Evolutionary conservation across 2,113 vertebrate species (phyloP), one percentile per base, ranked within the genome.

Genomic region (Speoplatyrhinus poulsoni): DNA sequence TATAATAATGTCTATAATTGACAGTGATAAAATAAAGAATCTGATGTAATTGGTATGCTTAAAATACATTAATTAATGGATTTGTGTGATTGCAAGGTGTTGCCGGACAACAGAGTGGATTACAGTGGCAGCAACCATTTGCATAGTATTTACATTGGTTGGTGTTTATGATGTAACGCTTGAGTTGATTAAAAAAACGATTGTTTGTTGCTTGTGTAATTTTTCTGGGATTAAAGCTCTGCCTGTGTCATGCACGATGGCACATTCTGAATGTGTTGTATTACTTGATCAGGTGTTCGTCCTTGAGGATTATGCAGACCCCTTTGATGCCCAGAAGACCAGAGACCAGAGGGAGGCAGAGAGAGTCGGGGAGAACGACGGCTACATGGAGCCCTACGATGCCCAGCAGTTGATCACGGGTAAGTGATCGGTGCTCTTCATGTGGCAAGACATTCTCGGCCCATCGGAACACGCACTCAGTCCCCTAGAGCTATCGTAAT

Each of bases 341-440:
- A 94, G 93, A 77, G 95, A 93, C n/a, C 95, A 93, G 16, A 86
- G 94, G 10, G 95, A 95, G 0, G 92, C 93, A 0, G 95, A 96
- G 87, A 76, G 94, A 47, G 85, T 86, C 0, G 95, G 93, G 0
- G 95, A 98, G 76, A 98, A 96, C 0, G 95, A 97, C 0, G 95
- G 96, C 0, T 96, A 96, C 85, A 95, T 96, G 95, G 95, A 97
- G 36, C 96, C 95, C 0, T 96, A 97, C 0, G 96, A 96, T 0
- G 95, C 95, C 0, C 95, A 97, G 83, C 95, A 96, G 77, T 95
- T 96, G 94, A 97, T 96, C 61, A 96, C 96, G 47, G 95, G 95
- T 90, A 50, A 69, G 69, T n/a, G 57, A 9, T 46, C 8, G 9
- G 3, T 7, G n/a, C 50, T 7, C 8, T 11, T 52, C 32, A 11